These are phyloP conservation scores for Embiotoca jacksoni DNA, from an alignment of 2,113 vertebrate genomes.

Conservation along the genomic window DNA sequence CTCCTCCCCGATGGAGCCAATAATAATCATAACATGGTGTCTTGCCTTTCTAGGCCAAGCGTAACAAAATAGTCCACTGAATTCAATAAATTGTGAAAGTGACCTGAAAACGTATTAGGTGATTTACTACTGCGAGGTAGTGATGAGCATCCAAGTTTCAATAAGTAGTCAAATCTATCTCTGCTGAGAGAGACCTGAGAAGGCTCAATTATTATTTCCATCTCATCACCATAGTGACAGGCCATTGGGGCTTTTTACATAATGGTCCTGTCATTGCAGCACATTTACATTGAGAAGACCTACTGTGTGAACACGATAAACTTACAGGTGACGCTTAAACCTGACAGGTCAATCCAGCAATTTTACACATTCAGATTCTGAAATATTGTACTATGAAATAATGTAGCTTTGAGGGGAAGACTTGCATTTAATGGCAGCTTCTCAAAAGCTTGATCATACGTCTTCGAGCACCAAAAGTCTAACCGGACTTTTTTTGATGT, in stretches of 20 bases:
- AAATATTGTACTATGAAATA: constrained; percentile 5
- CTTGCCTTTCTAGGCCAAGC: background rate
- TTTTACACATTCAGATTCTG: background rate
- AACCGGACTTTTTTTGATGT: constrained; percentile 48
- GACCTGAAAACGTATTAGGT: constrained; percentile 22
- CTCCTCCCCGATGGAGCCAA: background rate
- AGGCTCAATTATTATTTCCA: background rate
- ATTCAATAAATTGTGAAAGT: constrained; percentile 10
- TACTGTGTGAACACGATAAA: background rate
- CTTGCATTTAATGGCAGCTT: constrained; percentile 2
- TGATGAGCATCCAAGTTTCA: constrained; percentile 2
- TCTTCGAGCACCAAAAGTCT: constrained; percentile 19
- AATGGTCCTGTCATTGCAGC: background rate
- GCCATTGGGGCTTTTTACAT: background rate
- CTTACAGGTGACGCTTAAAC: background rate
- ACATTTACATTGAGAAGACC: background rate
- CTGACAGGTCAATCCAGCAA: background rate
- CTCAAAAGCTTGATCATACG: constrained; percentile 27
- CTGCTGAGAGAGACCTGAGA: constrained; percentile 21
- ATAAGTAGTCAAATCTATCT: background rate
- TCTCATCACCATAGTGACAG: background rate
- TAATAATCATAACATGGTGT: background rate
- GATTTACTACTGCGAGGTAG: constrained; percentile 11
- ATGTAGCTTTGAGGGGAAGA: background rate
- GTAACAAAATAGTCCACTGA: background rate